Evolutionary conservation across 2,113 vertebrate species (phyloP), one percentile per base, ranked within the genome.

Genomic region (Pseudorectes ferrugineus): DNA sequence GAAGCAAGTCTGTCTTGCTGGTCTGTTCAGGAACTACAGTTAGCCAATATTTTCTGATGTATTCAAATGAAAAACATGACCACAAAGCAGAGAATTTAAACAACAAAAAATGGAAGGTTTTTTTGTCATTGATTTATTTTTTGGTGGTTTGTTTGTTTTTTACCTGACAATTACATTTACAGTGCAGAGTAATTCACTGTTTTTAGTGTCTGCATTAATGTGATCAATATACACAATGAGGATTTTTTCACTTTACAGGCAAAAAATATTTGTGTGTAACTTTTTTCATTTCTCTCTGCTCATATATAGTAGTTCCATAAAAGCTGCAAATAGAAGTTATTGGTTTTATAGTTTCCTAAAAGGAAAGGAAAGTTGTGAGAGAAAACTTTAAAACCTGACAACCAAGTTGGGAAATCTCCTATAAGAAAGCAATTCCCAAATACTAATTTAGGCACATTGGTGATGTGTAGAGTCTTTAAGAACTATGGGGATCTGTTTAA

Each of bases 51-150:
- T 93, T 95, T 93, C n/a, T 61, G 14, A 35, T 51, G 5, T 48
- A 21, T 62, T 82, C 10, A 66, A 82, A 73, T 70, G 8, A 54
- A 85, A 83, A 36, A 36, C 40, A 61, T 45, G 8, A 26, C 33
- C 8, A 59, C 26, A 65, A 88, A 90, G 19, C 14, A 63, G 4
- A 61, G 6, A 45, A 71, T 43, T 70, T 45, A 68, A 67, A 21
- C n/a, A 73, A 59, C 29, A 36, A 68, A 26, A 66, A 6, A 2
- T 0, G 1, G 7, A 13, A 9, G 5, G 2, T 19, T 28, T 42
- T 4, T 4, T 73, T 66, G 31, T 5, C 8, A 38, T 23, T 12
- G 2, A 12, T 68, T 52, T 28, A 7, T 28, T 42, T 76, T 61
- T 54, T 45, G 4, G 11, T n/a, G 14, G 14, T 35, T 68, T 43